Base-by-base conservation (phyloP, 1,140 invertebrate species). In the Drosophila ohnishii region DNA sequence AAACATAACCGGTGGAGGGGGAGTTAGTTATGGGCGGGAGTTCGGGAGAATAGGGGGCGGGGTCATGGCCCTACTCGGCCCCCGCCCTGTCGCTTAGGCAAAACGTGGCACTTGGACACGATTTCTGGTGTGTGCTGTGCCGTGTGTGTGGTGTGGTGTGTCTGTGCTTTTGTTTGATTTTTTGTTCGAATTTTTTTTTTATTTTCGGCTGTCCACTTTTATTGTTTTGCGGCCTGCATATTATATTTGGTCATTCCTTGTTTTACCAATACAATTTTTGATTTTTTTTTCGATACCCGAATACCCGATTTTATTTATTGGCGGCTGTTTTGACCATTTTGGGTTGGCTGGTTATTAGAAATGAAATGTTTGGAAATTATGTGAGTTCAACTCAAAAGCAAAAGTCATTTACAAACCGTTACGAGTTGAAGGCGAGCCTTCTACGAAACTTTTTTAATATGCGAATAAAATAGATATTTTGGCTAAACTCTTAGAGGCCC, bases 171-270 rank as follows among this genome's bases (percentile, higher is more conserved):
- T 47, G 50, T 39, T 69, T 60, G 39, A 55, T 69, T 57, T 71
- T 71, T 63, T 34, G 51, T 51, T 37, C 14, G 55, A 22, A 22
- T 59, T 73, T 63, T 65, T 65, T 65, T 65, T 44, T 61, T 28
- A 28, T 75, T 53, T 62, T 45, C 63, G 63, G 62, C 55, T 75
- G 71, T 70, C 75, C 79, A 80, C 83, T 74, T 79, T 86, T 87
- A 72, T 86, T 86, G 83, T 87, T 86, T 76, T 86, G 84, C 55
- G 75, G 83, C 76, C 83, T 83, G 79, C 72, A 83, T 77, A 83
- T 79, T 86, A 80, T 86, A 87, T 87, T 83, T 86, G 83, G 83
- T 74, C 83, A 86, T 79, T 86, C 64, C 83, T 64, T 80, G 83
- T 87, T 83, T 86, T 78, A 86, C 75, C 83, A 82, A 78, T 75